phyloP scores from a whole-genome alignment of 1,140 invertebrate species.

The Batillaria attramentaria region DNA sequence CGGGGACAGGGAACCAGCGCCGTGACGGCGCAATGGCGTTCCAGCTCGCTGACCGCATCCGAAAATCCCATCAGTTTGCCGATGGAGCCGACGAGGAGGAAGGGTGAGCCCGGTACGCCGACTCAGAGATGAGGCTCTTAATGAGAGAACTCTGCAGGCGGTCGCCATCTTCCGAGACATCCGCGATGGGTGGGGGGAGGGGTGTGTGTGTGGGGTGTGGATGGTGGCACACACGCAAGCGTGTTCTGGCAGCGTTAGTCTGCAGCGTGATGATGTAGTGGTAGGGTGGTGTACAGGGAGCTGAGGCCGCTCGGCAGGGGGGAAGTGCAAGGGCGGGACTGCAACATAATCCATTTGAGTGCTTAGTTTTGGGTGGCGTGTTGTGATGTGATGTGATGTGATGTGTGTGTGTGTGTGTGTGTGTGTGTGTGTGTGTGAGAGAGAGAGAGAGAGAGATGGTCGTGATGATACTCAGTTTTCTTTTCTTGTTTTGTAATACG shows the following conservation, averaged over 20 bases:
- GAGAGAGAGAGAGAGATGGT: not conserved
- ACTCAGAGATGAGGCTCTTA: not conserved
- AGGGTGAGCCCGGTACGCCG: not conserved
- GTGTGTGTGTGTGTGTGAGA: not conserved
- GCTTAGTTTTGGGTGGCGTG: too few relatives aligned
- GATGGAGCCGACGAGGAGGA: not conserved
- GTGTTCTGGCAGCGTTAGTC: too few relatives aligned
- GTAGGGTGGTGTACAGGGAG: not conserved
- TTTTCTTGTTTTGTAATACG: too few relatives aligned
- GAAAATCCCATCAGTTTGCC: conserved; percentile 3
- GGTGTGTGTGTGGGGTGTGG: too few relatives aligned
- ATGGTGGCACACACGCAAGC: too few relatives aligned
- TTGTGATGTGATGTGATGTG: not conserved
- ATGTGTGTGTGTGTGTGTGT: not conserved
- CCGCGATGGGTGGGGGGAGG: too few relatives aligned
- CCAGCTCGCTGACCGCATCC: not conserved
- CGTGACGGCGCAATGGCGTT: conserved; percentile 17
- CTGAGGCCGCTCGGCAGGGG: too few relatives aligned
- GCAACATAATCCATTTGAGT: too few relatives aligned
- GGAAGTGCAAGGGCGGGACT: too few relatives aligned
- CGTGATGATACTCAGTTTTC: too few relatives aligned
- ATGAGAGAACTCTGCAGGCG: not conserved
- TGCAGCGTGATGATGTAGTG: too few relatives aligned
- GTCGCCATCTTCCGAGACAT: too few relatives aligned
- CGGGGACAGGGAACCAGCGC: conserved; percentile 2